Percentiles rank a stretch among this genome's conserved stretches.
These are phyloP conservation scores for Phycodurus eques DNA, from an alignment of 2,113 vertebrate species.

Conservation along the genomic window DNA sequence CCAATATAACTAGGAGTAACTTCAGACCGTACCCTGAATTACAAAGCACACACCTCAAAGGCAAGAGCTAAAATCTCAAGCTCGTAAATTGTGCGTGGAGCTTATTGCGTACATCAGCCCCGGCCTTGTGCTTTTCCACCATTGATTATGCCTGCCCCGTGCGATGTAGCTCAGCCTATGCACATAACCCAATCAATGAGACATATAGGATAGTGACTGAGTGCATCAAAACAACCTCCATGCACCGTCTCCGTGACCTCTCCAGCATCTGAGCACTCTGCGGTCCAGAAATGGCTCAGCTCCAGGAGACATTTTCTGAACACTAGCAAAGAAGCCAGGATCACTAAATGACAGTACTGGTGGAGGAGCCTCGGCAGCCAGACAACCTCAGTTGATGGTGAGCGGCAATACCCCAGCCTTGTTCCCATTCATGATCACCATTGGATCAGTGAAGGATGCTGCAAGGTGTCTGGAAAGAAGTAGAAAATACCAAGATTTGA, in stretches of 20 bases:
- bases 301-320: neutral
- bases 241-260: neutral
- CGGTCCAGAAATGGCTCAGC: neutral
- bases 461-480: neutral
- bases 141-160: neutral
- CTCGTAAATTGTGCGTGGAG: no score
- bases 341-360: neutral
- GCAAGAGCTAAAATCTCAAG: neutral
- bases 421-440: neutral
- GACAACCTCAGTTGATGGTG: no score
- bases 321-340: neutral
- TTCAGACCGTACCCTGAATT: neutral
- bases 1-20: neutral
- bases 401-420: neutral
- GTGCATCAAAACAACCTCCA: neutral
- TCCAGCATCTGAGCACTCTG: neutral
- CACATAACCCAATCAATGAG: neutral
- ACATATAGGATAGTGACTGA: neutral
- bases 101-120: no score
- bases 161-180: neutral
- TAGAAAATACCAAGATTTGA: neutral
- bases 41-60: neutral
- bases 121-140: neutral
- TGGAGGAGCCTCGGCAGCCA: neutral
- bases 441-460: neutral